phyloP scores from a whole-genome alignment of 2,797 vertebrate genomes.

The Silurus lanzhouensis region DNA sequence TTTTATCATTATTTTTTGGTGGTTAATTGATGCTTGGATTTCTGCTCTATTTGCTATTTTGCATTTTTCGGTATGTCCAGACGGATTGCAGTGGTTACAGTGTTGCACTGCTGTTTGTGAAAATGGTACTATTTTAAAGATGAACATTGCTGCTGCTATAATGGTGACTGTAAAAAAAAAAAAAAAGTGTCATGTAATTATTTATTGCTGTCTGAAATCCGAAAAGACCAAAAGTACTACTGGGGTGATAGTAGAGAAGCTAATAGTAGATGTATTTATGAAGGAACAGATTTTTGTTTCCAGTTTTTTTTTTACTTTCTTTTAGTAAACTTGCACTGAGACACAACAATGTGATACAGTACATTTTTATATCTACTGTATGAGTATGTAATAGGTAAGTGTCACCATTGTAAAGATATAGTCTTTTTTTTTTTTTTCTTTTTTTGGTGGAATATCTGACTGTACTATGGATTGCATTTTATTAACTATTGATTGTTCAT shows the following conservation, averaged over 20 bases:
- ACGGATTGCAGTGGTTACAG: conserved; percentile 73
- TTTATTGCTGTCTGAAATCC: conserved; percentile 72
- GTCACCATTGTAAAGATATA: conserved; percentile 73
- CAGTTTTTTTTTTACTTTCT: conserved; percentile 47
- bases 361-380: conserved; percentile 71
- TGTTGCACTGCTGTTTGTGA: conserved; percentile 77
- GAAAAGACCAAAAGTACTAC: conserved; percentile 66
- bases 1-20: conserved; percentile 7
- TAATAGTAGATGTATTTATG: conserved; percentile 56
- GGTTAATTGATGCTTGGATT: conserved; percentile 23
- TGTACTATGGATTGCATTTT: conserved; percentile 75
- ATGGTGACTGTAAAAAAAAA: conserved; percentile 72
- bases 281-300: conserved; percentile 69
- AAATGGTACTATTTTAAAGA: conserved; percentile 72
- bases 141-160: conserved; percentile 81
- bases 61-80: conserved; percentile 67
- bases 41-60: conserved; percentile 37
- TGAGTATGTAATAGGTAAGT: conserved; percentile 63
- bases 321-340: conserved; percentile 78
- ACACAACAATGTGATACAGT: conserved; percentile 79
- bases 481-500: conserved; percentile 70
- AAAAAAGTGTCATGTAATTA: conserved; percentile 78
- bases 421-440: conserved; percentile 44
- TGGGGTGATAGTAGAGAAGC: conserved; percentile 35
- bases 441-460: conserved; percentile 78